Conservation (phyloP, 2,113 vertebrate species). For the Atrichornis clamosus region DNA sequence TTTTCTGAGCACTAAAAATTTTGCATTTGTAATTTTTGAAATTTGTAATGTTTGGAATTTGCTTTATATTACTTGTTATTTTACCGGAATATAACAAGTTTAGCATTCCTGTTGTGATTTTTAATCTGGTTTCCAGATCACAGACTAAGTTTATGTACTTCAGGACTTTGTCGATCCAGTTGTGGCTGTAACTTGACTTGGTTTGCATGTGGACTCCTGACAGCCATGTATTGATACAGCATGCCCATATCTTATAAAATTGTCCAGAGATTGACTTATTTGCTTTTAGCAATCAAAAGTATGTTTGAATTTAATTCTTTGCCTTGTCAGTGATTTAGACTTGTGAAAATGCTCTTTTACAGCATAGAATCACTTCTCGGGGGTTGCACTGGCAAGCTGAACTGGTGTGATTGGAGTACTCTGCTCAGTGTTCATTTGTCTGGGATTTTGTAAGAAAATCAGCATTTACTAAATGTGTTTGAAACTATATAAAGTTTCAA, state of each 20-base stretch:
- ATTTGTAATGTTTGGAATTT: background rate
- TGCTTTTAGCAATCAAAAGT: slow-evolving; percentile 45
- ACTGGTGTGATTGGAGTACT: background rate
- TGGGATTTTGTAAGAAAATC: background rate
- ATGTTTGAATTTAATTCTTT: slow-evolving; percentile 56
- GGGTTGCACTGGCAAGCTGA: slow-evolving; percentile 70
- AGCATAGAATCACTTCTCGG: slow-evolving; percentile 61
- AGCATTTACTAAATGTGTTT: rapidly evolving
- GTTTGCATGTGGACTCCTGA: slow-evolving; percentile 56
- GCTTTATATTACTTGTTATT: slow-evolving; percentile 34
- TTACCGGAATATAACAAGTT: slow-evolving; percentile 12
- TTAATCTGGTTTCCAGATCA: slow-evolving; percentile 21
- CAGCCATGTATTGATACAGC: slow-evolving; percentile 50
- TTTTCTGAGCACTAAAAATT: background rate
- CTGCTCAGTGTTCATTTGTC: background rate
- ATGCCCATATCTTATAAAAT: slow-evolving; percentile 49
- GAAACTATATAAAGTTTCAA: too few species aligned
- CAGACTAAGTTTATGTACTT: slow-evolving; percentile 6
- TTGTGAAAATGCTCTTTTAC: slow-evolving; percentile 55
- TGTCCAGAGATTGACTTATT: slow-evolving; percentile 55
- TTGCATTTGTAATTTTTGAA: background rate
- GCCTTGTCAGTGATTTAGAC: slow-evolving; percentile 54
- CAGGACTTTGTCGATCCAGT: slow-evolving; percentile 46
- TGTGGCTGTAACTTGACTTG: slow-evolving; percentile 44
- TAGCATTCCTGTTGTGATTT: slow-evolving; percentile 18